Percentiles rank a stretch among this genome's conserved stretches.
Evolutionary conservation across 2,888 invertebrate species (phyloP).

Genomic region (Harpalus rufipes): DNA sequence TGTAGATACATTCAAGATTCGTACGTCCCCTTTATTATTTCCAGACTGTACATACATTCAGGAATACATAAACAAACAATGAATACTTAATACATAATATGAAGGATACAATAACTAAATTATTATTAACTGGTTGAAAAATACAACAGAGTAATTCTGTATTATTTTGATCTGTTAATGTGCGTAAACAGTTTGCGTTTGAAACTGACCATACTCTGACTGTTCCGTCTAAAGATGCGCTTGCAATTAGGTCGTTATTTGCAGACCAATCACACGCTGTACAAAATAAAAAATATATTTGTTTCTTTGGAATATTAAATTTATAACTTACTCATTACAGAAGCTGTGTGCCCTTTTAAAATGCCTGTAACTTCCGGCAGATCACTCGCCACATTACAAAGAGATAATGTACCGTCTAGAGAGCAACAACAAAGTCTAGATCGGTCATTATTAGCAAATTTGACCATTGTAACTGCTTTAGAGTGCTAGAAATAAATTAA

Average conservation of each 20-base stretch:
- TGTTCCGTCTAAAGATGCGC: conserved; percentile 86
- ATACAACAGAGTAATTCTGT: conserved; percentile 85
- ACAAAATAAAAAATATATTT: background rate
- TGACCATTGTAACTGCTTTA: conserved; percentile 86
- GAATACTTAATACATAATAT: background rate
- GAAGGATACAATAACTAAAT: conserved; percentile 90
- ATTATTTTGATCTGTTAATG: conserved; percentile 82
- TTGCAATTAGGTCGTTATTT: conserved; percentile 90
- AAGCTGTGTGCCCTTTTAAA: conserved; percentile 87
- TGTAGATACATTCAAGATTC: conserved; percentile 90
- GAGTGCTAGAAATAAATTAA: conserved; percentile 78
- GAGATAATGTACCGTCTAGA: conserved; percentile 87
- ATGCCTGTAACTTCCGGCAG: conserved; percentile 86
- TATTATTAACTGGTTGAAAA: conserved; percentile 92
- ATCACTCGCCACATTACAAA: conserved; percentile 86
- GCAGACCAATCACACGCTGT: conserved; percentile 91
- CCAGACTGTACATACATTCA: conserved; percentile 79
- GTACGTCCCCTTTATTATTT: conserved; percentile 86
- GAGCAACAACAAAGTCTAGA: conserved; percentile 89
- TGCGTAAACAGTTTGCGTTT: conserved; percentile 82
- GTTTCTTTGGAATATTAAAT: too few relatives aligned
- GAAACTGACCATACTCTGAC: conserved; percentile 84
- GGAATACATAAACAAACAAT: too few relatives aligned
- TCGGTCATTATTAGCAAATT: conserved; percentile 91
- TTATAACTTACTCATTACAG: conserved; percentile 82